Base-by-base conservation (phyloP, 2,113 vertebrate genomes). In the Salvelinus alpinus region DNA sequence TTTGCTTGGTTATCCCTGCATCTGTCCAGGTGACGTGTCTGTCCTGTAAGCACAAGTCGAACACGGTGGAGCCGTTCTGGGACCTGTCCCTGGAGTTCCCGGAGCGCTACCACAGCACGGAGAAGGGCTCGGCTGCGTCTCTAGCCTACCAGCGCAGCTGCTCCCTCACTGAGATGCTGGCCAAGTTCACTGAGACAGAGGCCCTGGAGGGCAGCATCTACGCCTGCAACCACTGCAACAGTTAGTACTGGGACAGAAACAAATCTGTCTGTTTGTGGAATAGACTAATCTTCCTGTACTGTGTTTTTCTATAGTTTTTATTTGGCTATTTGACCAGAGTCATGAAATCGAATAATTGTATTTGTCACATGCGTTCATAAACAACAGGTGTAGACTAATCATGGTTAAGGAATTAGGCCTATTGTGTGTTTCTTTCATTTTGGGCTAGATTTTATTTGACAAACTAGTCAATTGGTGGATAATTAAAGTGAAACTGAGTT, bases 121-220 rank as follows among this genome's bases (percentile, higher is more conserved):
- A 93, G 82, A 97, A 96, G 87, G 94, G 95, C 2, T 70, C 95
- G 18, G 94, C 94, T 18, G 94, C 94, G 24, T 85, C 95, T 2
- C 86, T 89, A 14, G 87, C 91, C 62, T 92, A 88, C 82, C 95
- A 95, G 81, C 92, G 93, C 20, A 94, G 96, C 94, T 99, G 98
- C 93, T 93, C 96, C 80, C 96, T 99, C 73, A 98, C 96, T 0
- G 98, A 99, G 87, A 99, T 99, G 98, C 83, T 99, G 90, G 96
- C 96, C 91, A 99, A 99, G 91, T 99, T 99, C 93, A 99, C 98
- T 0, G 98, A 99, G 92, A 98, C 96, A 0, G 98, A 99, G 87
- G 96, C 96, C 71, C 94, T 99, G 80, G 97, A 99, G 89, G 98
- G 98, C 57, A 94, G 95, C 88, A 97, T 99, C 87, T 99, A 99